Percentiles rank a stretch among this genome's conserved stretches.
Evolutionary conservation across 2,113 vertebrate genomes (phyloP).

Genomic region (Siniperca chuatsi): DNA sequence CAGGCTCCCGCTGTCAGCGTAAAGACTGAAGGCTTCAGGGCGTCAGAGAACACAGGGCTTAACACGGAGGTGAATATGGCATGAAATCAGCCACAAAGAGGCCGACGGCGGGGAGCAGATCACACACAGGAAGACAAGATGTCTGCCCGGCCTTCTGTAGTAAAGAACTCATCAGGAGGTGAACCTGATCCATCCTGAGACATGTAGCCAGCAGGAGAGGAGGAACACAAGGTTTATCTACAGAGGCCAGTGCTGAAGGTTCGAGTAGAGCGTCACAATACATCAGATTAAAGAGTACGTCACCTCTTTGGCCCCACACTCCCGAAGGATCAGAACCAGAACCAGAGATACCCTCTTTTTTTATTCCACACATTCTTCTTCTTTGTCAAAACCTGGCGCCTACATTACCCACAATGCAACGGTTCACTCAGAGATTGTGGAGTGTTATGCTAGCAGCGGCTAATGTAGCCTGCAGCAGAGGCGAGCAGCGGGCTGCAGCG

Average conservation of each 20-base stretch:
- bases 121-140: slow-evolving; percentile 81
- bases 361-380: background rate
- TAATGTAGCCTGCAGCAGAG: background rate
- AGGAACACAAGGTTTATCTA: too few relatives aligned
- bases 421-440: background rate
- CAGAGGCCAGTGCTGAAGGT: too few relatives aligned
- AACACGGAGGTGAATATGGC: slow-evolving; percentile 85
- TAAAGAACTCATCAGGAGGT: slow-evolving; percentile 90
- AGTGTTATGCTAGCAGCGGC: too few relatives aligned
- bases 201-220: too few relatives aligned
- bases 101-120: background rate
- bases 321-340: too few relatives aligned
- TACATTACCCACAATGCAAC: background rate
- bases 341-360: too few relatives aligned
- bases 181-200: slow-evolving; percentile 84
- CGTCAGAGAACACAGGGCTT: slow-evolving; percentile 9
- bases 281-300: too few relatives aligned
- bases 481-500: background rate
- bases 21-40: slow-evolving; percentile 1
- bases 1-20: slow-evolving; percentile 20
- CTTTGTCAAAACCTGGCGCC: background rate
- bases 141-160: slow-evolving; percentile 82
- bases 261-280: too few relatives aligned
- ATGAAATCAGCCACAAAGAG: slow-evolving; percentile 93
- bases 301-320: too few relatives aligned